Percentiles rank a stretch among this genome's conserved stretches.
These are phyloP conservation scores for Caradrina clavipalpis DNA, from an alignment of 2,888 invertebrate species.

Conservation along the genomic window DNA sequence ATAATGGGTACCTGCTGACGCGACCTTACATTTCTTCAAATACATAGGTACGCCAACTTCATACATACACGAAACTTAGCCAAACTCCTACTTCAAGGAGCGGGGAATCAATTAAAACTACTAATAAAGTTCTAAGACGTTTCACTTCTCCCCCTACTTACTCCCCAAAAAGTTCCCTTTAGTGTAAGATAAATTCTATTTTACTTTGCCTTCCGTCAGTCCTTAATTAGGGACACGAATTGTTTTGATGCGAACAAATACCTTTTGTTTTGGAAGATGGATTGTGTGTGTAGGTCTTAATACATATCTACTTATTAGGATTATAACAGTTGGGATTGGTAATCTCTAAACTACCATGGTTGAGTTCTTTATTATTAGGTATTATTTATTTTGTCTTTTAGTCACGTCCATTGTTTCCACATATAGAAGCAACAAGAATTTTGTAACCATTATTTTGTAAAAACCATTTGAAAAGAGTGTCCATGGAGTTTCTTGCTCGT, in stretches of 20 bases:
- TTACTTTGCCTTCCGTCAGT: slow-evolving; percentile 66
- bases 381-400: no score
- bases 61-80: slow-evolving; percentile 66
- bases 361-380: no score
- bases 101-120: slow-evolving; percentile 85
- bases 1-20: slow-evolving; percentile 30
- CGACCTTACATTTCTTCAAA: slow-evolving; percentile 24
- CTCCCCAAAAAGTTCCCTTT: slow-evolving; percentile 74
- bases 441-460: no score
- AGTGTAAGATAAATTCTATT: slow-evolving; percentile 72
- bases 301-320: no score
- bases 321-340: no score
- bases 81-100: slow-evolving; percentile 78
- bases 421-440: no score
- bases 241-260: slow-evolving; percentile 40
- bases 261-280: slow-evolving; percentile 9
- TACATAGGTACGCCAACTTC: slow-evolving; percentile 21
- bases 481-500: no score
- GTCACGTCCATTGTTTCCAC: no score
- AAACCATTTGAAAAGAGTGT: no score
- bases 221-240: slow-evolving; percentile 49
- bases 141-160: slow-evolving; percentile 73
- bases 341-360: no score
- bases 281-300: neutral
- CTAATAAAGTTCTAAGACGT: slow-evolving; percentile 82